Base-by-base conservation (phyloP, 2,113 vertebrate species). In the Paedocypris sp. region DNA sequence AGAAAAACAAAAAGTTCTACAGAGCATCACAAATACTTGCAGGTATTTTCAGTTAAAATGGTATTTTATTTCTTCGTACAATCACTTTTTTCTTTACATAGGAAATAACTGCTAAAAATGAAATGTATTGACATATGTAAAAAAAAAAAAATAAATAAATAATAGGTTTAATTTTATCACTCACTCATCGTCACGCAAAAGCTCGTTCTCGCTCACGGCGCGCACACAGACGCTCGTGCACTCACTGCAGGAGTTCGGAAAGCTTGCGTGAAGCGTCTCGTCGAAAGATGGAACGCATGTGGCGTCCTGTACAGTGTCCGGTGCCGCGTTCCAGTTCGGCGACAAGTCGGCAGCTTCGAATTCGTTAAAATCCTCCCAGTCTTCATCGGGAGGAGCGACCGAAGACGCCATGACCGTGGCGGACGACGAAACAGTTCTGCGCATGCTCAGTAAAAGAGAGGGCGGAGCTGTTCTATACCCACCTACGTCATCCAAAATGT, bases 341-440 rank as follows among this genome's bases (percentile, higher is more conserved):
- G 70, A 73, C 1, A 76, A 60, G 28, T 19, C 49, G 1, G 85
- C 73, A n/a, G 91, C 75, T 76, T 89, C 89, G 72, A 98, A 97
- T 61, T 94, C 93, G 70, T 94, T 92, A 68, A 97, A 97, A 77
- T 98, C 94, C 67, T 98, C 91, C 94, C 94, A 98, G 76, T 98
- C 93, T 67, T 91, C 92, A 11, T 93, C 91, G n/a, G 88, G 86
- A 72, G 86, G 86, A 43, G 89, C 85, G 45, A 89, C 72, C 73
- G 90, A 90, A 33, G 91, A 90, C 84, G 91, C 91, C 91, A 94
- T 93, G 65, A 76, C 85, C 71, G 73, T 60, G 62, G 19, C 43
- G 12, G 53, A 47, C 62, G 29, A 67, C 63, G 41, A 11, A 1
- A 5, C 29, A 8, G 15, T n/a, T n/a, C n/a, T n/a, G n/a, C n/a